phyloP scores from a whole-genome alignment of 2,797 vertebrate genomes.

The Falco naumanni region DNA sequence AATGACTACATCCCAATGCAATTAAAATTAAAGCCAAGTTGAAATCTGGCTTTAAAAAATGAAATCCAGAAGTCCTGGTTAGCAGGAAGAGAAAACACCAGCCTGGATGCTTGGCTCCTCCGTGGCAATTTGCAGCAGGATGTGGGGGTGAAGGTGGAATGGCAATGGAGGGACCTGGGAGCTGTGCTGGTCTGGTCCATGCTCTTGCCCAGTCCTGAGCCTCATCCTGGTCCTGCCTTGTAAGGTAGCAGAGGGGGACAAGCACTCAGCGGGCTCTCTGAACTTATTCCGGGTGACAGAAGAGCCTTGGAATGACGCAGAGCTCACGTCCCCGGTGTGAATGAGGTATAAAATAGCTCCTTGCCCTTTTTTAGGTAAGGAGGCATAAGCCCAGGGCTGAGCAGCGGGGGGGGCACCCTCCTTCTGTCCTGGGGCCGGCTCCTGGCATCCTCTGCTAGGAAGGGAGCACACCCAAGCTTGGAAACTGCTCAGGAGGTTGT shows the following conservation, averaged over 20 bases:
- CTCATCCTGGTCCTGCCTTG: slow-evolving; percentile 37
- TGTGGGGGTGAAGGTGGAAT: background rate
- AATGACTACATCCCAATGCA: rapidly evolving
- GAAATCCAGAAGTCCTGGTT: background rate
- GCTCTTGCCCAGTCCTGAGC: background rate
- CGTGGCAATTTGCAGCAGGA: rapidly evolving
- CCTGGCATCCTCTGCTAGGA: background rate
- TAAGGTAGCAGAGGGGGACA: background rate
- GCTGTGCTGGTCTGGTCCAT: background rate
- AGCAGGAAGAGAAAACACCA: rapidly evolving
- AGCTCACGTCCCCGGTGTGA: slow-evolving; percentile 12
- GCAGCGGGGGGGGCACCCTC: background rate
- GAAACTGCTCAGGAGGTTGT: background rate
- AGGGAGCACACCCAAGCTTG: background rate
- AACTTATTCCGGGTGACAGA: slow-evolving; percentile 25
- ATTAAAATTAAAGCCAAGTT: background rate
- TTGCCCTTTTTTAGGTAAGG: slow-evolving; percentile 59
- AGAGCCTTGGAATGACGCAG: slow-evolving; percentile 46
- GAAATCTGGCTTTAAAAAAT: background rate
- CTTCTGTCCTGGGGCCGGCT: background rate
- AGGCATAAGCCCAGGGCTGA: background rate
- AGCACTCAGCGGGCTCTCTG: background rate
- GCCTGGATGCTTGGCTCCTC: background rate
- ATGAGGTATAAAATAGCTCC: slow-evolving; percentile 59
- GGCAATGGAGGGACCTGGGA: background rate